Conservation (phyloP, 2,888 invertebrate species). For the Apeira syringaria region DNA sequence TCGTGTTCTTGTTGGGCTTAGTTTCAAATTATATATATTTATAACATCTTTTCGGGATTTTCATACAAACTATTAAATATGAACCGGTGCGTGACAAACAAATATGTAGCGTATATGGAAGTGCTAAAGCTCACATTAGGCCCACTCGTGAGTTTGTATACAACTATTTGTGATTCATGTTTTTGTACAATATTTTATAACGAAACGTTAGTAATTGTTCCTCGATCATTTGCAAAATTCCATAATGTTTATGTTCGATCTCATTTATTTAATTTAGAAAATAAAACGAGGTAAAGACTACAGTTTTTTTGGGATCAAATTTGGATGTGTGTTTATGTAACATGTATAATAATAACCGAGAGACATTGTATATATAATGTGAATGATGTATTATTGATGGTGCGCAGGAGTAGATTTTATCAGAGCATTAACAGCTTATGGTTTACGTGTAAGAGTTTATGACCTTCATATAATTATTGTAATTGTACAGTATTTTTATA, state of each 20-base stretch:
- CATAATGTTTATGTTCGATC: conserved; percentile 79
- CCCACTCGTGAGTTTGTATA: conserved; percentile 46
- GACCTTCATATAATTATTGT: conserved; percentile 76
- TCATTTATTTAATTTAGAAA: conserved; percentile 83
- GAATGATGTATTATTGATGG: conserved; percentile 76
- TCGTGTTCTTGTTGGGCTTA: no score
- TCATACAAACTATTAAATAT: no score
- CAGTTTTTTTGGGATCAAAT: conserved; percentile 83
- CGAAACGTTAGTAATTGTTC: conserved; percentile 38
- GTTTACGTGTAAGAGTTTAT: conserved; percentile 71
- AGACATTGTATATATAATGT: conserved; percentile 78
- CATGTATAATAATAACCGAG: conserved; percentile 67
- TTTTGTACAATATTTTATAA: conserved; percentile 40
- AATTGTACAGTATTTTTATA: conserved; percentile 83
- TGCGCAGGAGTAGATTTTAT: conserved; percentile 57
- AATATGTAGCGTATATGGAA: no score
- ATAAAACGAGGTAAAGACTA: conserved; percentile 82
- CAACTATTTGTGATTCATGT: conserved; percentile 34
- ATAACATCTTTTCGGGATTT: no score
- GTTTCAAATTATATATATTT: no score
- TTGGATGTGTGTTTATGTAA: conserved; percentile 80
- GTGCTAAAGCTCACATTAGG: no score
- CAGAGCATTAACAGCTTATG: conserved; percentile 67
- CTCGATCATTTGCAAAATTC: conserved; percentile 65
- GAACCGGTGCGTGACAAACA: no score